Base-by-base conservation (phyloP, 2,888 invertebrate genomes). In the Mylabris sibirica region DNA sequence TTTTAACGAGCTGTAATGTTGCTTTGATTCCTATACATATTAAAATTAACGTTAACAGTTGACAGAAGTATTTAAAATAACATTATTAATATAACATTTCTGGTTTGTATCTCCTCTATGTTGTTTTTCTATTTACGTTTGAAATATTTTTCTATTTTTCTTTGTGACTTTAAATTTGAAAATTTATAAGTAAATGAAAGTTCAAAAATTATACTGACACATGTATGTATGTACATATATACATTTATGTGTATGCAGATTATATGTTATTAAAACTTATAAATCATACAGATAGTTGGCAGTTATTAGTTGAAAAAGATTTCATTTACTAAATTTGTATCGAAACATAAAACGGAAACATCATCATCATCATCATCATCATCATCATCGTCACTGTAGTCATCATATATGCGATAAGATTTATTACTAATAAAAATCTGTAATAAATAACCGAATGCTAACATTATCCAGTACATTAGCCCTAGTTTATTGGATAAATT, bases 61-160 rank as follows among this genome's bases (percentile, higher is more conserved):
- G 82, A 82, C 81, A 79, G 81, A 75, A 77, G 78, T 78, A 79
- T 81, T 81, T 81, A 82, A 82, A 82, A 81, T 77, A 82, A 82
- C 81, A 82, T 49, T 49, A 49, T 49, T 49, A 49, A 49, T 49
- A 49, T 81, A n/a, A 80, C 81, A 80, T 81, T 77, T 80, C 81
- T 81, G 81, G 76, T 80, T 81, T 78, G 78, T 75, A 78, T 80
- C 80, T 79, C n/a, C n/a, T 30, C 74, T 74, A 74, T 70, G 72
- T 49, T 49, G 49, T 49, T 49, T 49, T 20, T 49, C 49, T 49
- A 49, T 49, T 49, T 49, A 49, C 20, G 49, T 44, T 44, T n/a
- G 44, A 44, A 44, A 11, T 44, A 2, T 17, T 44, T 44, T 44
- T 44, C 17, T 44, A 30, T 30, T 11, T 44, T 17, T 17, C 4